Evolutionary conservation across 2,888 invertebrate species (phyloP).

Genomic region (Apamea sordens): DNA sequence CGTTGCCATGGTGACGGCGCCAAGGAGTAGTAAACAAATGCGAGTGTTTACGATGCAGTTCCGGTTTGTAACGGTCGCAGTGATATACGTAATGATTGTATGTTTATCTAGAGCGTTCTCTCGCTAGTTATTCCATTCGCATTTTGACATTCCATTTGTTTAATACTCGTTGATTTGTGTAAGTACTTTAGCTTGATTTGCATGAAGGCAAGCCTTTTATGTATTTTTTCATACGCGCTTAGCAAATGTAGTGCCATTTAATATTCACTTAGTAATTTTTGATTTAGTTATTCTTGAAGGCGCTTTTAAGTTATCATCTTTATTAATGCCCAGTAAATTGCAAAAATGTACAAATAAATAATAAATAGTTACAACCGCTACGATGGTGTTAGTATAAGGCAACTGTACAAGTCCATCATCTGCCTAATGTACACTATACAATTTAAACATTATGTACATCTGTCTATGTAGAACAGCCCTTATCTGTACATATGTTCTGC

Average conservation of each 20-base stretch:
- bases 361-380: neutral
- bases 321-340: neutral
- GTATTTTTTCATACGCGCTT: neutral
- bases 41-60: neutral
- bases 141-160: constrained; percentile 3
- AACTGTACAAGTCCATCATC: constrained; percentile 7
- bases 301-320: neutral
- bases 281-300: neutral
- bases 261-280: neutral
- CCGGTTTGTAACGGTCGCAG: neutral
- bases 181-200: neutral
- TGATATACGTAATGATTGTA: neutral
- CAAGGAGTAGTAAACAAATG: constrained; percentile 1
- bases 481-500: neutral
- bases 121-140: neutral
- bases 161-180: neutral
- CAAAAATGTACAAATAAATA: constrained; percentile 29
- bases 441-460: constrained; percentile 12
- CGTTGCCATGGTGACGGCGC: constrained; percentile 8
- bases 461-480: neutral
- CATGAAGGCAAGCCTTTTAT: neutral
- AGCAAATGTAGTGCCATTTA: neutral
- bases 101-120: constrained; percentile 4
- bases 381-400: constrained; percentile 5
- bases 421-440: neutral